phyloP scores from a whole-genome alignment of 2,113 vertebrate genomes.

The Trematomus loennbergii region DNA sequence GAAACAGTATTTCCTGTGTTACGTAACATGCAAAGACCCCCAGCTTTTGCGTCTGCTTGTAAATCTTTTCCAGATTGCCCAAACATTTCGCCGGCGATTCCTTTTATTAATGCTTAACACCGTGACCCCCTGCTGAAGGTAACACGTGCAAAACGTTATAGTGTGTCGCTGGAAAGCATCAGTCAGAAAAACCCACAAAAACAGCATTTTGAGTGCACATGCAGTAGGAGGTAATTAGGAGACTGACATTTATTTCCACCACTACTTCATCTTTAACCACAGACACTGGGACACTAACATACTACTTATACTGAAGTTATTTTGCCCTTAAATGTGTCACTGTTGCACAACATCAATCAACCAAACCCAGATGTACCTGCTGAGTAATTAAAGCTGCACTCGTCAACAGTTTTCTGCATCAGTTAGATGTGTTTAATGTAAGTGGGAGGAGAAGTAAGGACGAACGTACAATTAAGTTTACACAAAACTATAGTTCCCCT shows the following conservation, averaged over 20 bases:
- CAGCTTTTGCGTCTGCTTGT: slow-evolving; percentile 2
- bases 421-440: not conserved
- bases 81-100: slow-evolving; percentile 46
- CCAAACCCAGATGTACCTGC: not conserved
- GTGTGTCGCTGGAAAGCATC: not conserved
- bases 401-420: not conserved
- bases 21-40: slow-evolving; percentile 26
- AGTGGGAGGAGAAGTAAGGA: too few relatives aligned
- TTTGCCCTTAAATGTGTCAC: not conserved
- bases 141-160: slow-evolving; percentile 16
- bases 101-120: slow-evolving; percentile 39
- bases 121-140: not conserved
- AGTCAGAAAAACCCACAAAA: not conserved
- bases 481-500: not conserved
- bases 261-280: slow-evolving; percentile 10
- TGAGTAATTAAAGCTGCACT: not conserved
- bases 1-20: slow-evolving; percentile 35
- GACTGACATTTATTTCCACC: slow-evolving; percentile 20
- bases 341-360: not conserved
- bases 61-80: slow-evolving; percentile 39
- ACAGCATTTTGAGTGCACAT: slow-evolving; percentile 3
- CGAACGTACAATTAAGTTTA: too few relatives aligned
- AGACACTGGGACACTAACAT: not conserved
- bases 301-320: not conserved
- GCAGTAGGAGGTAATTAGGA: slow-evolving; percentile 18